Percentiles rank a stretch among this genome's conserved stretches.
These are phyloP conservation scores for Ctenochaetus hawaiiensis DNA, from an alignment of 2,797 vertebrate genomes.

Conservation along the genomic window DNA sequence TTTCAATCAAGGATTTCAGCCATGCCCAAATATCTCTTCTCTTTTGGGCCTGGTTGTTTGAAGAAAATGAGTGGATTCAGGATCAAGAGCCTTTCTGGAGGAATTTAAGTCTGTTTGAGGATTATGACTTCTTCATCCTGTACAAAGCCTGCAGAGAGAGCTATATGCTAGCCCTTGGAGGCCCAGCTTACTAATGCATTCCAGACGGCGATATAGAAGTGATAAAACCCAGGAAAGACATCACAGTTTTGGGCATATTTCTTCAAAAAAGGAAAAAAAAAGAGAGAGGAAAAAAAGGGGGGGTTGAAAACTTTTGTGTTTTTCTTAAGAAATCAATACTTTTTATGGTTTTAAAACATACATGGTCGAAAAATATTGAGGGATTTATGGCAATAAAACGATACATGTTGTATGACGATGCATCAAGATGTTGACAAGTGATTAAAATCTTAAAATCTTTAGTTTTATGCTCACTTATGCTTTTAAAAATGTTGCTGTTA, in stretches of 20 bases:
- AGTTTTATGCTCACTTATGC: not conserved
- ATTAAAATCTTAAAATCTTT: not conserved
- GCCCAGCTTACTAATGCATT: conserved; percentile 77
- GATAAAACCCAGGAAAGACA: conserved; percentile 79
- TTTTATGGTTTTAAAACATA: conserved; percentile 34
- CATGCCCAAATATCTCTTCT: conserved; percentile 82
- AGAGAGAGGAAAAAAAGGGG: conserved; percentile 48
- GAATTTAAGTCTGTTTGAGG: conserved; percentile 91
- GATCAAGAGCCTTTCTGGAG: conserved; percentile 90
- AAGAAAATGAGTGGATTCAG: conserved; percentile 90
- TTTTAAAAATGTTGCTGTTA: conserved; percentile 8
- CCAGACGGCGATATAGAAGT: conserved; percentile 70
- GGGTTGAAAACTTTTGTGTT: conserved; percentile 57
- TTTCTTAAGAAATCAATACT: conserved; percentile 33
- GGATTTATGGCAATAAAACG: conserved; percentile 8
- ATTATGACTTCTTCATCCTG: conserved; percentile 90
- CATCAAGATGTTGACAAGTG: not conserved
- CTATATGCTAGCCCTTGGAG: conserved; percentile 82
- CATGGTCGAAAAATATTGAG: conserved; percentile 12
- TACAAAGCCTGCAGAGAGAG: conserved; percentile 86
- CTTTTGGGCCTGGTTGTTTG: conserved; percentile 85
- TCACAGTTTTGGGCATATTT: conserved; percentile 59
- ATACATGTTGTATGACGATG: not conserved
- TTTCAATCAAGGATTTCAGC: conserved; percentile 85
- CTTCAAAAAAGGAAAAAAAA: conserved; percentile 66